These are phyloP conservation scores for Xyrichtys novacula DNA, from an alignment of 2,797 vertebrate species.

Conservation along the genomic window DNA sequence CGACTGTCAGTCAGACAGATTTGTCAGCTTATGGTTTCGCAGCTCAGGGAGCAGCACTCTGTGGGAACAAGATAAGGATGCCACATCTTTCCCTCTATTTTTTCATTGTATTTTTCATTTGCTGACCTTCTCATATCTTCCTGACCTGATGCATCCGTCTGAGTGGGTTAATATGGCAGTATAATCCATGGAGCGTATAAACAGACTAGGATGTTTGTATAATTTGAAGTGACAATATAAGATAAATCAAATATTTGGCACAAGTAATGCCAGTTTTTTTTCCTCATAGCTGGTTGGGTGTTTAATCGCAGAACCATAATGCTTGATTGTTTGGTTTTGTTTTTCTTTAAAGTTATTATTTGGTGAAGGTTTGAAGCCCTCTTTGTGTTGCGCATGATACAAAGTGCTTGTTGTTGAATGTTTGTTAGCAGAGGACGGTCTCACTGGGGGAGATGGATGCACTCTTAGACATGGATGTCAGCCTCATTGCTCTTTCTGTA, in stretches of 20 bases:
- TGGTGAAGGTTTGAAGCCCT: background rate
- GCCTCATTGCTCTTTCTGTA: constrained; percentile 48
- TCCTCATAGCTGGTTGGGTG: constrained; percentile 7
- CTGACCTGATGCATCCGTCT: background rate
- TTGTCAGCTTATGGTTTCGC: constrained; percentile 31
- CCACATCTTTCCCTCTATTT: background rate
- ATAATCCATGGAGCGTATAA: constrained; percentile 21
- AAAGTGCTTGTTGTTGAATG: background rate
- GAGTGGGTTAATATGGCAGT: background rate
- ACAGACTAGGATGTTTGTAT: constrained; percentile 34
- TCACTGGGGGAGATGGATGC: constrained; percentile 41
- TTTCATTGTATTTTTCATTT: constrained; percentile 6
- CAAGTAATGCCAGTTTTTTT: constrained; percentile 34
- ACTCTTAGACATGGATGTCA: constrained; percentile 47
- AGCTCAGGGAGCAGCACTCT: constrained; percentile 32
- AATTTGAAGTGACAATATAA: constrained; percentile 47
- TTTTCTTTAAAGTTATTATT: constrained; percentile 10
- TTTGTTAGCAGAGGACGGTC: constrained; percentile 6
- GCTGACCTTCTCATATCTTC: constrained; percentile 6
- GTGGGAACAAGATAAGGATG: constrained; percentile 36
- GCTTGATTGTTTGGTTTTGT: background rate
- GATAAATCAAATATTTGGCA: constrained; percentile 59
- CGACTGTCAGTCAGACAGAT: constrained; percentile 36
- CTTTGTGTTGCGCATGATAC: constrained; percentile 15
- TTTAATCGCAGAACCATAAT: background rate